Evolutionary conservation across 2,888 invertebrate genomes (phyloP).

Genomic region (Aspidiotus destructor): DNA sequence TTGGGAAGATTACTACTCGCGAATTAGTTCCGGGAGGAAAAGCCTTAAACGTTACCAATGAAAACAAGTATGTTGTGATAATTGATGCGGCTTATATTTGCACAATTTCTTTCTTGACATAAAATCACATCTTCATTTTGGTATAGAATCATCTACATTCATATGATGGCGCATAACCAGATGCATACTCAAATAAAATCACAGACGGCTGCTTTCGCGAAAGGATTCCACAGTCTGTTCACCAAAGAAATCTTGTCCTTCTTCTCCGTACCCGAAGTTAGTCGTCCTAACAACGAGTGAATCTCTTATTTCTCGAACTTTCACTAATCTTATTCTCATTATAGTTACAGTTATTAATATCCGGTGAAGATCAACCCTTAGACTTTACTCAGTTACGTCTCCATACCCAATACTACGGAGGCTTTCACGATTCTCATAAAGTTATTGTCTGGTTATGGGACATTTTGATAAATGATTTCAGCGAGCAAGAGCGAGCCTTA

Average conservation of each 20-base stretch:
- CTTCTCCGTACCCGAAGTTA: slow-evolving; percentile 88
- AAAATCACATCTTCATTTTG: neutral
- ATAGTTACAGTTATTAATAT: slow-evolving; percentile 59
- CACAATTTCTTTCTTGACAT: too few relatives aligned
- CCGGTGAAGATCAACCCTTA: slow-evolving; percentile 88
- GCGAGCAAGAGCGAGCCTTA: slow-evolving; percentile 77
- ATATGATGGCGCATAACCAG: slow-evolving; percentile 95
- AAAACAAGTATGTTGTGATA: slow-evolving; percentile 67
- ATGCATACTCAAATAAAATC: slow-evolving; percentile 97
- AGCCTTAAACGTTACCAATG: slow-evolving; percentile 85
- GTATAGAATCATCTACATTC: slow-evolving; percentile 88
- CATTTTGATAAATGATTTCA: slow-evolving; percentile 89
- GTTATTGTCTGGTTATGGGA: slow-evolving; percentile 99
- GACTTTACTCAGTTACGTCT: slow-evolving; percentile 77
- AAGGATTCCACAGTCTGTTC: slow-evolving; percentile 90
- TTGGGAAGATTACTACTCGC: slow-evolving; percentile 88
- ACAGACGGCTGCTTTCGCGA: slow-evolving; percentile 91
- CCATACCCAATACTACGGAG: slow-evolving; percentile 98
- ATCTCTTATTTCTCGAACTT: slow-evolving; percentile 3
- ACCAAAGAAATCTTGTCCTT: slow-evolving; percentile 89
- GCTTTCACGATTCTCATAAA: slow-evolving; percentile 95
- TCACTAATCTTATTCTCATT: slow-evolving; percentile 5
- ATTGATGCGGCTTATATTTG: too few relatives aligned
- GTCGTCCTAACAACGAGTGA: neutral
- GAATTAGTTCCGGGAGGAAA: slow-evolving; percentile 93